A percentile compares a stretch with the other conserved stretches of the same genome.
Conservation (phyloP, 2,113 vertebrate species). For the Tonatia bakeri region DNA sequence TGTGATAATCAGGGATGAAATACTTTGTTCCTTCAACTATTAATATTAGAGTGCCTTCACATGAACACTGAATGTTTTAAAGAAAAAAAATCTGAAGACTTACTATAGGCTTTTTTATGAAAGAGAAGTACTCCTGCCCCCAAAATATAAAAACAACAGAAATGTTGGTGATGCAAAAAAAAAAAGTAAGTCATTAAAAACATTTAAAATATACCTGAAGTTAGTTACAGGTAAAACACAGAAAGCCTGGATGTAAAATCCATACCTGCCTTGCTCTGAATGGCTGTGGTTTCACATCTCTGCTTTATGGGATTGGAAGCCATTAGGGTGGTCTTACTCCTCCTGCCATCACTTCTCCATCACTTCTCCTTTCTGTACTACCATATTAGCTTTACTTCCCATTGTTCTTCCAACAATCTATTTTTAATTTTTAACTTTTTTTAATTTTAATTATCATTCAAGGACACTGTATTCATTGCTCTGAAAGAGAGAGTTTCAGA, state of each 20-base stretch:
- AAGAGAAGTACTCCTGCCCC: slow-evolving; percentile 71
- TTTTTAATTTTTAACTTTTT: no score
- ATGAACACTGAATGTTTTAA: slow-evolving; percentile 73
- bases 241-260: neutral
- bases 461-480: no score
- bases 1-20: slow-evolving; percentile 69
- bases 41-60: slow-evolving; percentile 71
- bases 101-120: slow-evolving; percentile 67
- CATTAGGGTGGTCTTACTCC: neutral
- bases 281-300: accelerated
- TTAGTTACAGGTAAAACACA: neutral
- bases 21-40: slow-evolving; percentile 80
- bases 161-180: slow-evolving; percentile 20
- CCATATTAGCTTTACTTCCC: neutral
- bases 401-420: neutral
- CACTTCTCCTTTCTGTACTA: neutral
- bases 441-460: no score
- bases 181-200: neutral
- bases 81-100: slow-evolving; percentile 65
- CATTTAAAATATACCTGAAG: neutral
- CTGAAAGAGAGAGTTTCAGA: neutral
- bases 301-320: neutral
- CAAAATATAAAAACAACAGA: slow-evolving; percentile 47
- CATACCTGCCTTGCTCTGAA: neutral
- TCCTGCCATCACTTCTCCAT: neutral